These are phyloP conservation scores for Buathra laborator DNA, from an alignment of 2,888 invertebrate genomes.

Conservation along the genomic window DNA sequence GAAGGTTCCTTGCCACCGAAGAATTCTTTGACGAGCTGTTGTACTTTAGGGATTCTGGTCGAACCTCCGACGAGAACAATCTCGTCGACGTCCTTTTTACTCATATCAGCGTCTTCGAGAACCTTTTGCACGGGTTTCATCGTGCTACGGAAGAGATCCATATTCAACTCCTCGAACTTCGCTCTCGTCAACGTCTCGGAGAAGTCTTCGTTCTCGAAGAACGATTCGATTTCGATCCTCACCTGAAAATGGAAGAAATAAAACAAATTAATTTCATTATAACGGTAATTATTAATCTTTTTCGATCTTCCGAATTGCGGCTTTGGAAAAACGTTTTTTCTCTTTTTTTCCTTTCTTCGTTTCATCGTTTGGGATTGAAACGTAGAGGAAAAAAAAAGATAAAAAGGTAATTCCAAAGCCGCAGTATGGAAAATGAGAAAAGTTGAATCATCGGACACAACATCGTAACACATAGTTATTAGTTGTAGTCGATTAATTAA, in stretches of 20 bases:
- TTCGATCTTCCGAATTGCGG: too few species aligned
- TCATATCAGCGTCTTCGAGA: conserved; percentile 99
- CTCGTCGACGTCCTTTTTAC: conserved; percentile 99
- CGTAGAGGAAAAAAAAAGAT: neutral
- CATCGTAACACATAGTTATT: neutral
- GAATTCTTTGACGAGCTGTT: conserved; percentile 96
- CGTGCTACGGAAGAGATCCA: conserved; percentile 89
- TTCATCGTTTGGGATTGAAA: neutral
- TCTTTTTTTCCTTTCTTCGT: neutral
- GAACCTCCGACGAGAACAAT: conserved; percentile 99
- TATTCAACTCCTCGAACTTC: conserved; percentile 99
- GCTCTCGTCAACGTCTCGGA: conserved; percentile 98
- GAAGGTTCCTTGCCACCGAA: conserved; percentile 99
- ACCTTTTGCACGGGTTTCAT: conserved; percentile 92
- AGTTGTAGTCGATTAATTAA: neutral
- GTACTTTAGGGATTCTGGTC: conserved; percentile 99
- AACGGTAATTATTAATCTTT: neutral
- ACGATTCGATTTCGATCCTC: conserved; percentile 99
- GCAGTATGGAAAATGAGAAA: too few species aligned
- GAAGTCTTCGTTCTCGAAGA: conserved; percentile 99
- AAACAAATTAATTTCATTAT: conserved; percentile 4
- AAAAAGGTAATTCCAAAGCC: neutral
- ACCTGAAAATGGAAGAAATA: conserved; percentile 85
- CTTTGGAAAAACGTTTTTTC: neutral
- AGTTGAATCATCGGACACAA: too few species aligned